Conservation (phyloP, 2,888 invertebrate genomes). For the Bembecia ichneumoniformis region DNA sequence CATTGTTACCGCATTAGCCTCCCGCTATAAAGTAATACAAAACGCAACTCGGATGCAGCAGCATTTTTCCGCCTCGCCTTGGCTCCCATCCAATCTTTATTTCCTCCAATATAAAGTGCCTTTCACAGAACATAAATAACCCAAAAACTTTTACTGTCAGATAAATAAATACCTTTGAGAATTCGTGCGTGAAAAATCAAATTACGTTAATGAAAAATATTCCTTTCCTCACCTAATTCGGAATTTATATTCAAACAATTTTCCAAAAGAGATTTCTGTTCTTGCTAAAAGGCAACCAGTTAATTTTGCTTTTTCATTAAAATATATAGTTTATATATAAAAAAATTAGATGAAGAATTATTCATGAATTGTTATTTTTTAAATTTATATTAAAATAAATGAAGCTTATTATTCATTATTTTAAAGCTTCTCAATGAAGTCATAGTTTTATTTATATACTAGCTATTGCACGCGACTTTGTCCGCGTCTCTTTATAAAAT, state of each 20-base stretch:
- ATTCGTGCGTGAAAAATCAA: conserved; percentile 29
- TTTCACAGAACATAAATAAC: conserved; percentile 36
- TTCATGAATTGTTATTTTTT: too few relatives aligned
- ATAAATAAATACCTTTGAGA: conserved; percentile 37
- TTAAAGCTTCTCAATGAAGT: too few relatives aligned
- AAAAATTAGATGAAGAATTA: too few relatives aligned
- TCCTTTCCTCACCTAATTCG: not conserved
- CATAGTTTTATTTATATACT: too few relatives aligned
- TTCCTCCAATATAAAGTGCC: conserved; percentile 23
- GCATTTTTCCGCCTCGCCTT: conserved; percentile 29
- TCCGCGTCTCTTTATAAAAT: too few relatives aligned
- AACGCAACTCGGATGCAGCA: conserved; percentile 32
- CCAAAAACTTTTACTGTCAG: conserved; percentile 33
- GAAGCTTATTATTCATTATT: too few relatives aligned
- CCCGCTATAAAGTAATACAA: conserved; percentile 34
- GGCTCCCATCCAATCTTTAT: conserved; percentile 49
- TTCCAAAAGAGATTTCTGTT: not conserved
- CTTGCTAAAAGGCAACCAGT: too few relatives aligned
- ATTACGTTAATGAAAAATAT: conserved; percentile 10
- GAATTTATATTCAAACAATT: not conserved
- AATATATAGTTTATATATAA: too few relatives aligned
- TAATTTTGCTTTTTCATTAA: too few relatives aligned
- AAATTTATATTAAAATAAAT: too few relatives aligned
- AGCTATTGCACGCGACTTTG: too few relatives aligned
- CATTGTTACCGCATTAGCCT: conserved; percentile 8